phyloP scores from a whole-genome alignment of 2,888 invertebrate species.

The Troilus luridus region DNA sequence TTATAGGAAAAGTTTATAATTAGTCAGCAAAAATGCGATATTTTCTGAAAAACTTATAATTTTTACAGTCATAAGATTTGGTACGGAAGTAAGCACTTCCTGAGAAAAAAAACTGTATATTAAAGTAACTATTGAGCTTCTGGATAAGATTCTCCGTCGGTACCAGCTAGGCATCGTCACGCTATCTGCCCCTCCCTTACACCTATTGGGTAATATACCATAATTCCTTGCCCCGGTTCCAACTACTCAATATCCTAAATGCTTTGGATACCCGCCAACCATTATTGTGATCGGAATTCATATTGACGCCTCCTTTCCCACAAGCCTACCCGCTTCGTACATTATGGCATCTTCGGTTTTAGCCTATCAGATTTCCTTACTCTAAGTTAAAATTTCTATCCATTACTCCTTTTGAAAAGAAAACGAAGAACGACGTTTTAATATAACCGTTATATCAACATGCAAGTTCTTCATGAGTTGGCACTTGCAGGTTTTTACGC shows the following conservation, averaged over 20 bases:
- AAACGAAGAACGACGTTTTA: background rate
- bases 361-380: background rate
- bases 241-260: conserved; percentile 41
- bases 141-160: background rate
- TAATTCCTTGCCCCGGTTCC: background rate
- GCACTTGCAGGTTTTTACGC: too few relatives aligned
- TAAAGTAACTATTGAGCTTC: background rate
- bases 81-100: background rate
- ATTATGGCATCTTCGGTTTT: background rate
- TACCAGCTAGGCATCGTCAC: background rate
- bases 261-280: conserved; percentile 16
- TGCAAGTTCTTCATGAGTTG: background rate
- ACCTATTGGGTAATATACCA: conserved; percentile 41
- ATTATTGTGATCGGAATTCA: conserved; percentile 32
- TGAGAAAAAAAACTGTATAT: background rate
- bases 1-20: too few relatives aligned
- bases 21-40: too few relatives aligned
- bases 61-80: too few relatives aligned
- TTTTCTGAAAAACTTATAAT: too few relatives aligned
- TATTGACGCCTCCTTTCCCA: background rate
- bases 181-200: background rate
- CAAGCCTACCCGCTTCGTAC: background rate
- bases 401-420: background rate
- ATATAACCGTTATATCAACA: background rate
- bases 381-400: background rate